These are phyloP conservation scores for Drosophila anomelani DNA, from an alignment of 2,888 invertebrate species.

Conservation along the genomic window DNA sequence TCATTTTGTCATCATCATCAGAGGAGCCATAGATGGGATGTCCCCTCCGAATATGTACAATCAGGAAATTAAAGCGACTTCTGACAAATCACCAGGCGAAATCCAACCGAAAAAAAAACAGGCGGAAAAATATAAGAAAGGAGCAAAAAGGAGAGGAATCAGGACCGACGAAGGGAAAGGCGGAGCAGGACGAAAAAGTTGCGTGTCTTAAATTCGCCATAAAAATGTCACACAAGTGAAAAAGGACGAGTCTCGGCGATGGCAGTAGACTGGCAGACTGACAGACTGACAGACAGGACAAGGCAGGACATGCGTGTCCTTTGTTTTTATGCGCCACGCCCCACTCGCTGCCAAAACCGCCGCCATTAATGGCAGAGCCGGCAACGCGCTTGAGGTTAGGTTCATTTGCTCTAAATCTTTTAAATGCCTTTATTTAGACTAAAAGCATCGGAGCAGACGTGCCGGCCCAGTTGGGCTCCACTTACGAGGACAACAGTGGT, in stretches of 20 bases:
- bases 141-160: background rate
- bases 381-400: constrained; percentile 72
- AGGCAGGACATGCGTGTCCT: constrained; percentile 78
- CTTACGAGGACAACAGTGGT: constrained; percentile 12
- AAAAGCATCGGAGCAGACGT: constrained; percentile 76
- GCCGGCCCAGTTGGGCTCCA: constrained; percentile 48
- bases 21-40: constrained; percentile 4
- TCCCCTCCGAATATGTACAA: constrained; percentile 27
- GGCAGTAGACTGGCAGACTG: constrained; percentile 23
- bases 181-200: constrained; percentile 51
- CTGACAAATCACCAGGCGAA: constrained; percentile 62
- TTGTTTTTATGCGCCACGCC: constrained; percentile 77
- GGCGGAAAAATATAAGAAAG: constrained; percentile 5
- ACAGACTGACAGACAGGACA: constrained; percentile 34
- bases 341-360: constrained; percentile 33
- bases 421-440: constrained; percentile 81
- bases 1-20: constrained; percentile 64
- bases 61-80: constrained; percentile 66
- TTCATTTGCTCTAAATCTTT: constrained; percentile 82
- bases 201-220: constrained; percentile 81
- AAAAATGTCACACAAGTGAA: constrained; percentile 72
- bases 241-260: constrained; percentile 22
- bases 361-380: constrained; percentile 68
- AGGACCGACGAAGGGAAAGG: background rate
- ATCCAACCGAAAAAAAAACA: constrained; percentile 18